Conservation (phyloP, 2,797 vertebrate species). For the Eurystomus glaucurus region DNA sequence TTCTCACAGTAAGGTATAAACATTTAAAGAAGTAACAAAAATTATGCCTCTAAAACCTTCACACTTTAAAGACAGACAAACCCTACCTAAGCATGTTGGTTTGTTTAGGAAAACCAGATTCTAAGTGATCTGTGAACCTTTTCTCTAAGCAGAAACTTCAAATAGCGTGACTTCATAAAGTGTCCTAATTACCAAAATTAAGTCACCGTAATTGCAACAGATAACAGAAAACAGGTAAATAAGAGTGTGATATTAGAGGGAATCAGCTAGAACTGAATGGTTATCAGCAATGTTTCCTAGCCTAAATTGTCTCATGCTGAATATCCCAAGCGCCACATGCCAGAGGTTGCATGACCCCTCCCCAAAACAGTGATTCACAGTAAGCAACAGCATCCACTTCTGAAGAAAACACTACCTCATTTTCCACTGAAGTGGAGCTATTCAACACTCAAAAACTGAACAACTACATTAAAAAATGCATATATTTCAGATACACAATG, state of each 20-base stretch:
- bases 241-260: slow-evolving; percentile 30
- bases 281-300: neutral
- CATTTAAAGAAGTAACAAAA: slow-evolving; percentile 74
- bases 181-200: slow-evolving; percentile 75
- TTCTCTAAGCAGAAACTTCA: slow-evolving; percentile 73
- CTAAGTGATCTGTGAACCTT: slow-evolving; percentile 62
- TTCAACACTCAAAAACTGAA: neutral
- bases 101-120: slow-evolving; percentile 64
- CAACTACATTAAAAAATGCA: neutral
- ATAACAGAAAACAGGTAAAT: slow-evolving; percentile 68
- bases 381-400: neutral
- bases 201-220: slow-evolving; percentile 56
- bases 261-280: neutral
- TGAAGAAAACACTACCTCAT: neutral
- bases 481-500: neutral
- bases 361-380: neutral
- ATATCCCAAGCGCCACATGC: neutral
- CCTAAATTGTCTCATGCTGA: neutral
- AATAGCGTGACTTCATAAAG: slow-evolving; percentile 65
- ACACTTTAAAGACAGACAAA: slow-evolving; percentile 69
- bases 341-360: neutral
- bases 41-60: slow-evolving; percentile 61
- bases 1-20: slow-evolving; percentile 59
- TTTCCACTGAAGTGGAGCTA: neutral
- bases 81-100: slow-evolving; percentile 28